Evolutionary conservation across 2,888 invertebrate species (phyloP), one percentile per base, ranked within the genome.

Genomic region (Stenolophus ochropezus): DNA sequence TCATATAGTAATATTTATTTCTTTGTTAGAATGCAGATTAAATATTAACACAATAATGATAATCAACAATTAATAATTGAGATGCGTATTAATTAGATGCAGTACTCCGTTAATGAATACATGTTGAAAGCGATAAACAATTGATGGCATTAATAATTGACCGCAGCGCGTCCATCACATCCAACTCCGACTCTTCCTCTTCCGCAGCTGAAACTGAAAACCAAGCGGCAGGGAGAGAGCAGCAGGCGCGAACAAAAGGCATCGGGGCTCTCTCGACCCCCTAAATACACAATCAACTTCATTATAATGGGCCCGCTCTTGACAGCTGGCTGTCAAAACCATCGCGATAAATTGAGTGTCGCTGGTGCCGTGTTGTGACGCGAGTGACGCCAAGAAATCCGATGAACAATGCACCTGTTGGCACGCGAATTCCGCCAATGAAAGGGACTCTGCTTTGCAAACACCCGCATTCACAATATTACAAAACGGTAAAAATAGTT

Each of bases 271-370:
- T 58, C 74, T 23, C 23, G 47, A 20, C 42, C 20, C 81, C 58
- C 81, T 81, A 81, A 81, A 81, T 81, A 81, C 73, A 81, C 81
- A 81, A 81, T 81, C 81, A 74, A 81, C 81, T 81, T 81, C 81
- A 81, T 81, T 81, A 81, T 81, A 81, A 81, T 73, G 74, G 81
- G 73, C 73, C 53, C 23, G 74, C 58, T 58, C 81, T 81, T 81
- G 81, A 81, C 81, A 81, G 81, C 56, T 58, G 33, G 74, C 56
- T 81, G 81, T 81, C 81, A 81, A 81, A 81, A 74, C 81, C 81
- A 81, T 81, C 81, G 56, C 81, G 81, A 81, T 81, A 81, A 81
- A 79, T 71, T 79, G 79, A 71, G 79, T 58, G 58, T 18, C 76
- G 75, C 56, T 20, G 27, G 27, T 33, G 33, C 14, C 25, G 25